Percentiles rank a stretch among this genome's conserved stretches.
phyloP scores from a whole-genome alignment of 1,140 invertebrate genomes.

The Panulirus ornatus region DNA sequence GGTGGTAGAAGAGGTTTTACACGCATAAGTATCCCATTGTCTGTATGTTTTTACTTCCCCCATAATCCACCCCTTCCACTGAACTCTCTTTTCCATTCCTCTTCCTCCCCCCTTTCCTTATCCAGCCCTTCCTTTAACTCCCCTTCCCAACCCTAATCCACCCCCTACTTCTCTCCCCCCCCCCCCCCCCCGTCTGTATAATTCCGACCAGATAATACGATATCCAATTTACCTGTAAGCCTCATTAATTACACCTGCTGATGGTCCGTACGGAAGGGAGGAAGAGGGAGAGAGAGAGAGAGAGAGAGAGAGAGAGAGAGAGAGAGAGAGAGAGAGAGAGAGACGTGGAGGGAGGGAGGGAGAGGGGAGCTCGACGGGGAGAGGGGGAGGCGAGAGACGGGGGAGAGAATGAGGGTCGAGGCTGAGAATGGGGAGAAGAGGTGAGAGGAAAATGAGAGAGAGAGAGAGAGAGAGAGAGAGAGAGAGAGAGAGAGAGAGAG shows the following conservation, averaged over 20 bases:
- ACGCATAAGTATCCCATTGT: too few relatives aligned
- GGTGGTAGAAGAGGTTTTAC: too few relatives aligned
- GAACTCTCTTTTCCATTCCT: too few relatives aligned
- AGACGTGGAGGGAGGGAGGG: neutral
- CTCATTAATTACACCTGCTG: slow-evolving; percentile 39
- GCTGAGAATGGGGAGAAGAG: neutral
- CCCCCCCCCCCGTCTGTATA: neutral
- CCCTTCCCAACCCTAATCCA: neutral
- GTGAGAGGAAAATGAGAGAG: neutral
- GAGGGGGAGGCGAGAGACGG: neutral
- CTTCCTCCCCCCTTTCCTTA: too few relatives aligned
- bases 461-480: neutral
- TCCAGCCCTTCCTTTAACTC: neutral
- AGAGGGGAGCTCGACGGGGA: neutral
- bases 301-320: neutral
- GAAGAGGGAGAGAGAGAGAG: neutral
- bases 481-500: neutral
- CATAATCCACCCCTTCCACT: too few relatives aligned
- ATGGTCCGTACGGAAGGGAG: neutral
- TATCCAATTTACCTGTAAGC: slow-evolving; percentile 35
- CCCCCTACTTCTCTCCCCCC: neutral
- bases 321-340: neutral
- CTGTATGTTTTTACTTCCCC: too few relatives aligned
- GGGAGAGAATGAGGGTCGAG: neutral
- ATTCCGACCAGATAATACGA: neutral